Base-by-base conservation (phyloP, 2,797 vertebrate species). In the Hapalemur alaotrensis region DNA sequence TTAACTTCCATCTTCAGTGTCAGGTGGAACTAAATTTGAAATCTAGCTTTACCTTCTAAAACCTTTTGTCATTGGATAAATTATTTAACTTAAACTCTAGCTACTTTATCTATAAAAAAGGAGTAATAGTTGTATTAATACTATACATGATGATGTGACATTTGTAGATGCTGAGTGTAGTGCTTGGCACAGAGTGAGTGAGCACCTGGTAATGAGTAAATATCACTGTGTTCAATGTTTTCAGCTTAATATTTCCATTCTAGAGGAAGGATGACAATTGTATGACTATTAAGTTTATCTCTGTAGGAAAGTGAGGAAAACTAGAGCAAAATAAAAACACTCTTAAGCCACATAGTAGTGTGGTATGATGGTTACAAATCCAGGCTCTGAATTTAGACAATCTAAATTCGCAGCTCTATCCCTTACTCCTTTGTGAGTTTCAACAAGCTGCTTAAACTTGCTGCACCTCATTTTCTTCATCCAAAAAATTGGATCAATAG, bases 21-120 rank as follows among this genome's bases (percentile, higher is more conserved):
- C 82, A 76, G 28, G 85, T 43, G 38, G 13, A 91, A 78, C 38
- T 67, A 32, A 76, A 83, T 80, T 83, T 93, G 63, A 97, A 87
- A 91, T 38, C 43, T 89, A 63, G 35, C 13, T 73, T 95, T 35
- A 85, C 43, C 35, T 32, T 50, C 7, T 72, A 81, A 85, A 78
- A 70, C n/a, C 13, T 46, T 81, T 89, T 89, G 41, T 65, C 35
- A 59, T 57, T 59, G 70, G 50, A n/a, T 59, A 76, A 63, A 28
- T 79, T 92, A 73, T 89, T 96, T 72, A 59, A 23, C 13, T 59
- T 85, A 85, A 69, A 18, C 17, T 75, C 65, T 22, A 83, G 54
- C 48, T 67, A 59, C 7, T 94, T 89, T 65, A 79, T 75, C 48
- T 95, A 15, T 41, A 38, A 82, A 69, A 76, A 65, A 46, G 4